Conservation (phyloP, 1,140 invertebrate species). For the Drosophila subobscura region DNA sequence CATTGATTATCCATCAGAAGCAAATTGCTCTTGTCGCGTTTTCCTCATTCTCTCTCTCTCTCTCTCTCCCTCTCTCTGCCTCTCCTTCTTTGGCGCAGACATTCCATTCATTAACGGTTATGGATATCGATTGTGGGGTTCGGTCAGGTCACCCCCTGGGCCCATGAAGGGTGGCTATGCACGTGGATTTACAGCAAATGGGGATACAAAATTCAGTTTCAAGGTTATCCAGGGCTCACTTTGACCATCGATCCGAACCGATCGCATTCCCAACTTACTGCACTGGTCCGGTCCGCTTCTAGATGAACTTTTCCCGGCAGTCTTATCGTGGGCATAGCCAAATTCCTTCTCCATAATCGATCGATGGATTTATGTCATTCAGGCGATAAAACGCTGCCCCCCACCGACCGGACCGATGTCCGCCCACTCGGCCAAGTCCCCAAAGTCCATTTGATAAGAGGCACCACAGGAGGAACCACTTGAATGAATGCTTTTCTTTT, state of each 20-base stretch:
- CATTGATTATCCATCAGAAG: conserved; percentile 47
- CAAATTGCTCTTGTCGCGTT: neutral
- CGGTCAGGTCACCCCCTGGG: too few relatives aligned
- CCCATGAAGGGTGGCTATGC: too few relatives aligned
- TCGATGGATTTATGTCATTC: conserved; percentile 33
- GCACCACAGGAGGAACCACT: neutral
- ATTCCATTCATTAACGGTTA: conserved; percentile 9
- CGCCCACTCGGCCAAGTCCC: neutral
- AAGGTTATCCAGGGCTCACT: too few relatives aligned
- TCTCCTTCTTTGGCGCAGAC: neutral
- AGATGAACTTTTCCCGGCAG: too few relatives aligned
- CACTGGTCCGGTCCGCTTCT: too few relatives aligned
- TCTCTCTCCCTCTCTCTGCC: conserved; percentile 15
- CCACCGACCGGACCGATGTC: neutral
- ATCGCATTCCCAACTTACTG: too few relatives aligned
- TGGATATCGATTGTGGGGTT: conserved; percentile 38
- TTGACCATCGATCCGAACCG: too few relatives aligned
- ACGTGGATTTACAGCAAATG: too few relatives aligned
- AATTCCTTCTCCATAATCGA: conserved; percentile 24
- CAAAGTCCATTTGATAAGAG: conserved; percentile 16
- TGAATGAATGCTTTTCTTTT: conserved; percentile 1
- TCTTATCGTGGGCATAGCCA: neutral
- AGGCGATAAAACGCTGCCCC: conserved; percentile 7
- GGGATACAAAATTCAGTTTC: too few relatives aligned
- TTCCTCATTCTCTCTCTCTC: conserved; percentile 9